Base-by-base conservation (phyloP, 2,888 invertebrate genomes). In the Proisotoma minuta region DNA sequence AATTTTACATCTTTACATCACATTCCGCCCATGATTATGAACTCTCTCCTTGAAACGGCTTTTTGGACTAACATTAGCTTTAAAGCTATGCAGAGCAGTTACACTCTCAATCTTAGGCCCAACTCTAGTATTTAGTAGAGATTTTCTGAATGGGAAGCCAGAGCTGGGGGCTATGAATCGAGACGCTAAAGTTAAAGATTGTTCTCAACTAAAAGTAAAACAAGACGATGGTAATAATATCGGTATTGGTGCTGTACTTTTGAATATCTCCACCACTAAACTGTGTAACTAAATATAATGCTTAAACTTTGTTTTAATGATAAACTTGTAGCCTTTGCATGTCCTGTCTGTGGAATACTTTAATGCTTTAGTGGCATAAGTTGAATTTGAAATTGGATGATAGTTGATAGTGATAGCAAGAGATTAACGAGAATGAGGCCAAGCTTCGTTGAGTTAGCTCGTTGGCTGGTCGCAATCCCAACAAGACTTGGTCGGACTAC, bases 1-100 rank as follows among this genome's bases (percentile, higher is more conserved):
- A 43, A 15, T n/a, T 43, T 43, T 43, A 43, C 43, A 43, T 43
- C 43, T 43, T 43, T 43, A 43, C 43, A 43, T 43, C 43, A 43
- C 43, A 43, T 43, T 43, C 43, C 43, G 43, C 18, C 43, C 43
- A 43, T 43, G 43, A 43, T 43, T 43, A 43, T 43, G 43, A 43
- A 43, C 43, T 43, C 43, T 34, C 34, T 43, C 43, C 20, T 43
- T 20, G 20, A 43, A 43, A 43, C 20, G 43, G 20, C 43, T 43
- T n/a, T n/a, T 43, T 43, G 18, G 18, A 43, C 43, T 20, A 43
- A 43, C 43, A 43, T 43, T 43, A 43, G 20, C 43, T 15, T 5
- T n/a, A n/a, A 43, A 43, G 20, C 43, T 43, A 43, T 43, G 43
- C 43, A 43, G n/a, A n/a, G 20, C 43, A 43, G 15, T 43, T 43